These are phyloP conservation scores for Malurus cyaneus DNA, from an alignment of 2,113 vertebrate species.

Conservation along the genomic window DNA sequence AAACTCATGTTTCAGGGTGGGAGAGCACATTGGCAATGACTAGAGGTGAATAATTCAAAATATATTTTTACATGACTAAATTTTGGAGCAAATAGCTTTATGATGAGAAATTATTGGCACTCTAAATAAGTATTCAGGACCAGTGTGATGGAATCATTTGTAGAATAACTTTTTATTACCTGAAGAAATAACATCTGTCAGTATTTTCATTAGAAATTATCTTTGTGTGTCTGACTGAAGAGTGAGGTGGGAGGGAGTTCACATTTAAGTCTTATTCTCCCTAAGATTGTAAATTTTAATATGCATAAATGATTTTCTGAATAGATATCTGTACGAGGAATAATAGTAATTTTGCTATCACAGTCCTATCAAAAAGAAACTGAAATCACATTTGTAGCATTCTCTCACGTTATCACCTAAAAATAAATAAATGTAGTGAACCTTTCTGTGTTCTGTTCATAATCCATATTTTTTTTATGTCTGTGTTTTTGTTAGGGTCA, in stretches of 20 bases:
- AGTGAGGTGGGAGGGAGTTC: accelerated
- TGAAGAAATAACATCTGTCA: neutral
- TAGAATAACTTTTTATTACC: neutral
- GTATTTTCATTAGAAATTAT: neutral
- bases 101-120: neutral
- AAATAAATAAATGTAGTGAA: neutral
- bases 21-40: neutral
- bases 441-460: neutral
- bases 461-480: neutral
- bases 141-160: neutral
- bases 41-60: neutral
- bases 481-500: neutral
- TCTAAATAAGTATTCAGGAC: neutral
- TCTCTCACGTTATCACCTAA: neutral
- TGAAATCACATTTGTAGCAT: neutral
- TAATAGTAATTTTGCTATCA: neutral
- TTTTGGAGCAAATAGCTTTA: neutral
- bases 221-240: neutral
- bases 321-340: neutral
- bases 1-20: neutral
- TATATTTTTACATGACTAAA: neutral
- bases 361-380: neutral
- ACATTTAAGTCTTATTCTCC: neutral
- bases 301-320: neutral
- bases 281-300: neutral